These are phyloP conservation scores for Amphilophus citrinellus DNA, from an alignment of 2,113 vertebrate genomes.

Conservation along the genomic window DNA sequence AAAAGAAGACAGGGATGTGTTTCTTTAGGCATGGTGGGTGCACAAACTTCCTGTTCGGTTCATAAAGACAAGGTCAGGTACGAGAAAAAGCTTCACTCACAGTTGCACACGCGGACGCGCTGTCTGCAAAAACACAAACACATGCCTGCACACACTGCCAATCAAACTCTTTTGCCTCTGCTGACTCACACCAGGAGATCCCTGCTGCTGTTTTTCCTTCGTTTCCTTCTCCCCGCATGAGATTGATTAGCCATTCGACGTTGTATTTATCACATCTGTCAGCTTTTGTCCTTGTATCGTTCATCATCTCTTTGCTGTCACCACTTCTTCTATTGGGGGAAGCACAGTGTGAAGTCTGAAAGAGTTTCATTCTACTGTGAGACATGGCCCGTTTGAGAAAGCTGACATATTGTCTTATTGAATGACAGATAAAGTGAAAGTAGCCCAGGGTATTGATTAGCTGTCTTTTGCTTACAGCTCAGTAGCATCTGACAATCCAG, in stretches of 20 bases:
- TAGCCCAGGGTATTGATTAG: constrained; percentile 46
- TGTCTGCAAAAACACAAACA: constrained; percentile 21
- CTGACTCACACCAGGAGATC: constrained; percentile 63
- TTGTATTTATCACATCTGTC: constrained; percentile 70
- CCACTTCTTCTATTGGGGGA: constrained; percentile 42
- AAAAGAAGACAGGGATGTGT: constrained; percentile 1
- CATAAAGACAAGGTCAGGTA: constrained; percentile 26
- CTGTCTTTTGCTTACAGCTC: constrained; percentile 29
- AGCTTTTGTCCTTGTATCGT: constrained; percentile 61
- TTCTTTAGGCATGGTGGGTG: not conserved
- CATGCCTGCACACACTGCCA: constrained; percentile 12
- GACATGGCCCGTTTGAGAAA: constrained; percentile 34
- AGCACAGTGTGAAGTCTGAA: constrained; percentile 46
- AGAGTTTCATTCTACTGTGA: constrained; percentile 42
- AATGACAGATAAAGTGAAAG: constrained; percentile 45
- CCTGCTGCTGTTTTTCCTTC: constrained; percentile 42
- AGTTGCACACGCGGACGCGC: constrained; percentile 8
- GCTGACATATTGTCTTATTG: constrained; percentile 48
- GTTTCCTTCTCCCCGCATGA: constrained; percentile 55
- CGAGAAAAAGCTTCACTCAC: constrained; percentile 33
- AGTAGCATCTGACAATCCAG: constrained; percentile 29
- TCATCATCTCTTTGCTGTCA: constrained; percentile 66
- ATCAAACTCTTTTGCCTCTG: constrained; percentile 48
- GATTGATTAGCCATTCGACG: constrained; percentile 71
- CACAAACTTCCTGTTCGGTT: constrained; percentile 25